Evolutionary conservation across 2,113 vertebrate genomes (phyloP).

Genomic region (Pygoscelis adeliae): DNA sequence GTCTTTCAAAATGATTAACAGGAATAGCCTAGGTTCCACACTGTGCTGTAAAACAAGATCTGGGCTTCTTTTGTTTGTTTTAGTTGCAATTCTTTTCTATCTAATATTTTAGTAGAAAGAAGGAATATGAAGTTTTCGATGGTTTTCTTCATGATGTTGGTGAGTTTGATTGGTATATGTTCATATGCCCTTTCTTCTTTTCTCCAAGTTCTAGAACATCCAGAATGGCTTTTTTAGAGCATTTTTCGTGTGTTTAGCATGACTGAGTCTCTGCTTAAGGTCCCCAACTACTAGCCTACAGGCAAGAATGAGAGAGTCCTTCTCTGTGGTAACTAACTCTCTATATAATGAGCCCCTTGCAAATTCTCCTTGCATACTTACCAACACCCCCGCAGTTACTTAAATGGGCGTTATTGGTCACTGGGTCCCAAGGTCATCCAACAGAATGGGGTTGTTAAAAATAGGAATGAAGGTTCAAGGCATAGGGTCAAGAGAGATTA

Average conservation of each 20-base stretch:
- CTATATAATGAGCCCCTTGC: conserved; percentile 50
- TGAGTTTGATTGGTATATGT: neutral
- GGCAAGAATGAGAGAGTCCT: neutral
- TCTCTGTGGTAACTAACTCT: conserved; percentile 35
- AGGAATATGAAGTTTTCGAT: neutral
- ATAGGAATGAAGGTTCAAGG: conserved; percentile 64
- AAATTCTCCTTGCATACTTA: conserved; percentile 61
- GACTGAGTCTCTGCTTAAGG: neutral
- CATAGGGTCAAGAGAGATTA: conserved; percentile 70
- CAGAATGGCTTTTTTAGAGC: neutral
- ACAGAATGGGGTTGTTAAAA: conserved; percentile 69
- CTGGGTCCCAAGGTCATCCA: conserved; percentile 60
- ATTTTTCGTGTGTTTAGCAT: neutral
- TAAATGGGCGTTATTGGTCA: conserved; percentile 70
- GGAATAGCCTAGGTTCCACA: neutral
- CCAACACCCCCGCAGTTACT: conserved; percentile 45
- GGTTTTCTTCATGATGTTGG: neutral
- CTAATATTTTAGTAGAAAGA: neutral
- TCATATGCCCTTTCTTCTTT: neutral
- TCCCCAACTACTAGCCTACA: neutral
- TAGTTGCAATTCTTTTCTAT: neutral
- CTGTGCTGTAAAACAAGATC: neutral
- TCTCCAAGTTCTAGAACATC: neutral
- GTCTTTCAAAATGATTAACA: neutral
- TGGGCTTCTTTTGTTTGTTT: neutral